Evolutionary conservation across 2,797 vertebrate genomes (phyloP).

Genomic region (Brachymystax lenok): DNA sequence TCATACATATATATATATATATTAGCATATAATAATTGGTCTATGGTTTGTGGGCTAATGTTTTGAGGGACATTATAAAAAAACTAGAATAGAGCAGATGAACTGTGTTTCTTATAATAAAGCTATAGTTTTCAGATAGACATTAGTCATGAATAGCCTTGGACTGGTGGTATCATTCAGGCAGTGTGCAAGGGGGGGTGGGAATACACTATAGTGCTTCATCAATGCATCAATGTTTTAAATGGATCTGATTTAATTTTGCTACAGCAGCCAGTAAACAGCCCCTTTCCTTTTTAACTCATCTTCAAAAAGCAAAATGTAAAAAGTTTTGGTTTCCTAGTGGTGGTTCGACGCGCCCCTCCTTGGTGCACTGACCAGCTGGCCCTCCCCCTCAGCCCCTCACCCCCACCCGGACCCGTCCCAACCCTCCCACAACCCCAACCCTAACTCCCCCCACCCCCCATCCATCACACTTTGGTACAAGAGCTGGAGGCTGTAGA

Average conservation of each 20-base stretch:
- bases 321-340: constrained; percentile 63
- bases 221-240: not conserved
- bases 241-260: constrained; percentile 52
- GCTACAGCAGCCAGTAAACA: constrained; percentile 81
- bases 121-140: not conserved
- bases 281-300: constrained; percentile 74
- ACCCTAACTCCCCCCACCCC: not conserved
- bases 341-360: constrained; percentile 57
- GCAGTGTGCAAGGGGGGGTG: constrained; percentile 1
- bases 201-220: constrained; percentile 51
- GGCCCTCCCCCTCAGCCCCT: not conserved
- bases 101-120: too few species aligned
- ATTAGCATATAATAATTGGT: constrained; percentile 57
- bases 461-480: constrained; percentile 88
- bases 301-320: constrained; percentile 52
- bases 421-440: not conserved
- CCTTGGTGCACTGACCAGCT: constrained; percentile 50
- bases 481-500: constrained; percentile 92
- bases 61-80: constrained; percentile 15
- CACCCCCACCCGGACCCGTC: too few species aligned
- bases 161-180: constrained; percentile 1
- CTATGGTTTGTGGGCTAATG: constrained; percentile 55
- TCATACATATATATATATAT: constrained; percentile 65
- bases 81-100: not conserved
- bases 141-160: not conserved